Base-by-base conservation (phyloP, 2,888 invertebrate species). In the Cephus sareptanus region DNA sequence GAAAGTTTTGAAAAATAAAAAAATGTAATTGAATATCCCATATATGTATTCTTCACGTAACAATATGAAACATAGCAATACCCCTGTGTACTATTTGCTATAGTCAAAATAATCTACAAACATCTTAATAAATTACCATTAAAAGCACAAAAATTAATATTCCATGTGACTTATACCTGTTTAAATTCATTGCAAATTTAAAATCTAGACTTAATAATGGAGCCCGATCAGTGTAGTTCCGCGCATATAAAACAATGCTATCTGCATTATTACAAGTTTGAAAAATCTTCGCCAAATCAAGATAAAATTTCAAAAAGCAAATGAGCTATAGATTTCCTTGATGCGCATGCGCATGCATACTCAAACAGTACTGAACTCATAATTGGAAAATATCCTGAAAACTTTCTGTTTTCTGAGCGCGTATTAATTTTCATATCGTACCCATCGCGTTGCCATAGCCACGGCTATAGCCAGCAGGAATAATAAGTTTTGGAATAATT, bases 401-500 rank as follows among this genome's bases (percentile, higher is more conserved):
- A 80, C 80, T 85, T 83, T 82, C 79, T 79, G 82, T 81, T 85
- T 83, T 78, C 80, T 74, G 76, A 80, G 79, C 80, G 80, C 81
- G 80, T 85, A 83, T 82, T 85, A 85, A 86, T 85, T 85, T 86
- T 83, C 85, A 83, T 85, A 84, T 77, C 79, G 69, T 77, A 56
- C 74, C 79, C 70, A 77, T 76, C 77, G 76, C 73, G 78, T 83
- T 83, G 78, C 82, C 80, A 82, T 81, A 81, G 79, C 81, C 79
- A 81, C 77, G 69, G 74, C 77, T 75, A 73, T 78, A 79, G 83
- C 81, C 81, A 80, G 76, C 81, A 81, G 79, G 83, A 85, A 84
- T 84, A 85, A 86, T 85, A 86, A 84, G 83, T 84, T 85, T 81
- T 81, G 78, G 85, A 85, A 86, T 85, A 85, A 85, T 86, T 86